These are phyloP conservation scores for Antedon bifida DNA, from an alignment of 35 echinoderm and acorn worm genomes.

Conservation along the genomic window DNA sequence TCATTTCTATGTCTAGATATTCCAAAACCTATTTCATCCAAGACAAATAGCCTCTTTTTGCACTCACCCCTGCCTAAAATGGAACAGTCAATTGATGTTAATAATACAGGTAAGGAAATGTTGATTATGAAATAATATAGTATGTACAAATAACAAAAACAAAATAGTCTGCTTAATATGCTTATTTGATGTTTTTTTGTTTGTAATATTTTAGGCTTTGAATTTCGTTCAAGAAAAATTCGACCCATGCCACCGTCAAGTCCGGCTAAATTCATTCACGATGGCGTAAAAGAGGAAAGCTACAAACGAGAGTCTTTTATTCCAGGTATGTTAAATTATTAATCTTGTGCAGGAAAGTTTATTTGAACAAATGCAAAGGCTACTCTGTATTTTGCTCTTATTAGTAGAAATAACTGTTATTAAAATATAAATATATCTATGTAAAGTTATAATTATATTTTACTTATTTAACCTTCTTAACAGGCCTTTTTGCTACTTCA, in stretches of 20 bases:
- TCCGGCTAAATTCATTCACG: not conserved
- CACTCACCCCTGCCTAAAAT: constrained; percentile 24
- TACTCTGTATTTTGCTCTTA: too few species aligned
- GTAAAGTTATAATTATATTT: too few species aligned
- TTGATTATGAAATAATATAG: too few species aligned
- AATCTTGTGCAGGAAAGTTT: too few species aligned
- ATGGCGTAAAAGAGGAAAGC: not conserved
- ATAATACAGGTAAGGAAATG: not conserved
- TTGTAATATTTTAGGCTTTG: not conserved
- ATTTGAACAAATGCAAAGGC: too few species aligned
- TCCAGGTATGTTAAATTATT: not conserved
- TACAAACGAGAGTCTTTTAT: not conserved
- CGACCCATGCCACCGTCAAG: not conserved
- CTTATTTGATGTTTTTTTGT: too few species aligned
- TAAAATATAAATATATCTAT: too few species aligned
- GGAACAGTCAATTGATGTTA: constrained; percentile 6
- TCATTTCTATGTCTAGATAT: not conserved
- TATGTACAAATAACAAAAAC: too few species aligned
- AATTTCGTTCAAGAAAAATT: not conserved
- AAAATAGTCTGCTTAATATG: too few species aligned
- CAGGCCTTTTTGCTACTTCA: constrained; percentile 40
- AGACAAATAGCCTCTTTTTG: not conserved
- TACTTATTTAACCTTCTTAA: not conserved
- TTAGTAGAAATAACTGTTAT: too few species aligned
- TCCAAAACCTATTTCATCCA: not conserved